phyloP scores from a whole-genome alignment of 2,113 vertebrate genomes.

The Hippocampus abdominalis region DNA sequence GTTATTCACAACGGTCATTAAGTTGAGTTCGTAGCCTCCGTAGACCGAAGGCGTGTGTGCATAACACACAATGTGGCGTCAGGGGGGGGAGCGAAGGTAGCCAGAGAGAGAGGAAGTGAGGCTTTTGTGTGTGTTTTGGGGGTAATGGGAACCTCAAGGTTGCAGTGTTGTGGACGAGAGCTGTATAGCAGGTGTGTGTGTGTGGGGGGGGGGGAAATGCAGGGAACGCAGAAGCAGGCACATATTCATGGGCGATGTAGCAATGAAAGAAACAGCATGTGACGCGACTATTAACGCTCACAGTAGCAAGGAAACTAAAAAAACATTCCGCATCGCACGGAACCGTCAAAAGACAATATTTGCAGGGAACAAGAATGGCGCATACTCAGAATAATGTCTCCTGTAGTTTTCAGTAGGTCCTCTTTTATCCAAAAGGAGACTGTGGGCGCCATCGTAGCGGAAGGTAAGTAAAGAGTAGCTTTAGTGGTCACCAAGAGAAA shows the following conservation, averaged over 20 bases:
- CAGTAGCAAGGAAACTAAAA: background rate
- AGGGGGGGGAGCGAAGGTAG: slow-evolving; percentile 42
- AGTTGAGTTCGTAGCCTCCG: slow-evolving; percentile 56
- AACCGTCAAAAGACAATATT: too few relatives aligned
- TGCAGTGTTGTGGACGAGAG: slow-evolving; percentile 33
- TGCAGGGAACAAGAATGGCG: too few relatives aligned
- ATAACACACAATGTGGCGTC: slow-evolving; percentile 48
- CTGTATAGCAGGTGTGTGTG: slow-evolving; percentile 46
- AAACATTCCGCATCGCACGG: too few relatives aligned
- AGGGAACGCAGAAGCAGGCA: slow-evolving; percentile 1
- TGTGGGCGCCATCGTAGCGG: background rate
- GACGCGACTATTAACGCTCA: slow-evolving; percentile 25
- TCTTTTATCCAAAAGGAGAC: background rate
- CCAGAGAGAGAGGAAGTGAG: slow-evolving; percentile 45
- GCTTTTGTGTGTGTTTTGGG: slow-evolving; percentile 8
- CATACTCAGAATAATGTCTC: too few relatives aligned
- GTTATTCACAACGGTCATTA: slow-evolving; percentile 57
- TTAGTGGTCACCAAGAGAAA: background rate
- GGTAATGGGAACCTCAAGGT: slow-evolving; percentile 31
- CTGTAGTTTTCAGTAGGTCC: too few relatives aligned
- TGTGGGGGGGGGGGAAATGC: slow-evolving; percentile 30
- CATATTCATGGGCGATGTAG: slow-evolving; percentile 16
- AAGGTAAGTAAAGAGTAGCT: background rate
- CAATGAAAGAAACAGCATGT: slow-evolving; percentile 34
- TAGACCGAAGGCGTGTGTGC: slow-evolving; percentile 62